These are phyloP conservation scores for Silurus glanis DNA, from an alignment of 2,113 vertebrate genomes.

Conservation along the genomic window DNA sequence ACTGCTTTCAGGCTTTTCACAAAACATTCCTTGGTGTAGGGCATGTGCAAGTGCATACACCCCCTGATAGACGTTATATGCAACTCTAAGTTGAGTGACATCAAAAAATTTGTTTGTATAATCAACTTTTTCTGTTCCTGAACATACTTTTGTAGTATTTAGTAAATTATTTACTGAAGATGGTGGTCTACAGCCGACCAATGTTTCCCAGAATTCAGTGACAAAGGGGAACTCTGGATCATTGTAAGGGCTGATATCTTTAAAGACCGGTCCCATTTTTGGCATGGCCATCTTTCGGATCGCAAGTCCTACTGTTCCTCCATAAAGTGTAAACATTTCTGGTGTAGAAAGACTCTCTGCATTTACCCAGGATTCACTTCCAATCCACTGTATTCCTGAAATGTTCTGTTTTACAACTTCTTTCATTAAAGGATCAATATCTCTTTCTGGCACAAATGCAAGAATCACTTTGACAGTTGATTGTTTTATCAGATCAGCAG, in stretches of 20 bases:
- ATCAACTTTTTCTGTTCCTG: slow-evolving; percentile 65
- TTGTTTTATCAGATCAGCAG: slow-evolving; percentile 67
- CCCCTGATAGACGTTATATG: too few relatives aligned
- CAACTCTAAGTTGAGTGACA: too few relatives aligned
- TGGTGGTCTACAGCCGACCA: slow-evolving; percentile 63
- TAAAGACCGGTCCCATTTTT: slow-evolving; percentile 64
- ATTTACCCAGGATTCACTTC: slow-evolving; percentile 74
- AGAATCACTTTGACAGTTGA: slow-evolving; percentile 72
- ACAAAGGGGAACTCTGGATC: slow-evolving; percentile 60
- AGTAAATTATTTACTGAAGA: not conserved
- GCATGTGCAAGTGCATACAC: slow-evolving; percentile 28
- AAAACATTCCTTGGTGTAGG: slow-evolving; percentile 68
- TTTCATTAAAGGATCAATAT: slow-evolving; percentile 73
- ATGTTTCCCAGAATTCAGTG: slow-evolving; percentile 68
- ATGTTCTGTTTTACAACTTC: slow-evolving; percentile 73
- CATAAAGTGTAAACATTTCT: slow-evolving; percentile 67
- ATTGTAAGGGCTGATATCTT: slow-evolving; percentile 60
- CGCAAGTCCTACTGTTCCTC: slow-evolving; percentile 71
- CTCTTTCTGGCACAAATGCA: slow-evolving; percentile 70
- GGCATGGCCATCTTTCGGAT: slow-evolving; percentile 71
- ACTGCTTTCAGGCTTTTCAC: slow-evolving; percentile 50
- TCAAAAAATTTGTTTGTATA: too few relatives aligned
- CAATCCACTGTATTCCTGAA: slow-evolving; percentile 77
- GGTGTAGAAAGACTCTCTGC: slow-evolving; percentile 64
- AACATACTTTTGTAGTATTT: slow-evolving; percentile 54